Evolutionary conservation across 2,113 vertebrate genomes (phyloP).

Genomic region (Alligator mississippiensis): DNA sequence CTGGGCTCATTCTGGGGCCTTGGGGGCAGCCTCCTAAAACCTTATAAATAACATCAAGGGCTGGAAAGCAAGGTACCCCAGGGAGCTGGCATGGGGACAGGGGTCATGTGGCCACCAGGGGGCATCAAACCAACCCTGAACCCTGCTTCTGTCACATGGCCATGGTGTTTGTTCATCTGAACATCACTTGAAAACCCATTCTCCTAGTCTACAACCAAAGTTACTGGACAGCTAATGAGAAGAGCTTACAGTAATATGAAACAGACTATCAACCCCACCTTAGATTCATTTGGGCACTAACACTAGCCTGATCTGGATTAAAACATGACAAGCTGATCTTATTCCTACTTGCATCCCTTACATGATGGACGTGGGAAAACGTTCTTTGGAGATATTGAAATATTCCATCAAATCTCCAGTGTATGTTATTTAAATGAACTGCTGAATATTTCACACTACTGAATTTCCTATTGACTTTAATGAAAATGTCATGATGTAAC

Average conservation of each 20-base stretch:
- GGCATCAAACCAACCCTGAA: too few species aligned
- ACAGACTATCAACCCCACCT: neutral
- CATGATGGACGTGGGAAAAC: neutral
- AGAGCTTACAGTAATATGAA: neutral
- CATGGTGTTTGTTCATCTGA: neutral
- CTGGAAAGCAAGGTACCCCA: too few species aligned
- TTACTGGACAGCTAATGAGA: neutral
- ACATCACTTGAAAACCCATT: neutral
- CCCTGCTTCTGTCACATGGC: too few species aligned
- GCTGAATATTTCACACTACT: neutral
- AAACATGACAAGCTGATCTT: rapidly evolving
- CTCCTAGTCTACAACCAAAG: neutral
- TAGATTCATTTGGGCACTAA: neutral
- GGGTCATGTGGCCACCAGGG: too few species aligned
- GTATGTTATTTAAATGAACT: neutral
- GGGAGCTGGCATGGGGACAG: too few species aligned
- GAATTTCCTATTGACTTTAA: neutral
- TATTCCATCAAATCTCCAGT: rapidly evolving
- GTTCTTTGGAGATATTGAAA: neutral
- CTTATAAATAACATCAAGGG: too few species aligned
- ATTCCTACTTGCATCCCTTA: neutral
- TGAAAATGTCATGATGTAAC: neutral
- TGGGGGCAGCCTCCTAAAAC: too few species aligned
- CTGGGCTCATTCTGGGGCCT: too few species aligned
- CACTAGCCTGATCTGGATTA: neutral